Conservation (phyloP, 1,140 invertebrate genomes). For the Drosophila persimilis region DNA sequence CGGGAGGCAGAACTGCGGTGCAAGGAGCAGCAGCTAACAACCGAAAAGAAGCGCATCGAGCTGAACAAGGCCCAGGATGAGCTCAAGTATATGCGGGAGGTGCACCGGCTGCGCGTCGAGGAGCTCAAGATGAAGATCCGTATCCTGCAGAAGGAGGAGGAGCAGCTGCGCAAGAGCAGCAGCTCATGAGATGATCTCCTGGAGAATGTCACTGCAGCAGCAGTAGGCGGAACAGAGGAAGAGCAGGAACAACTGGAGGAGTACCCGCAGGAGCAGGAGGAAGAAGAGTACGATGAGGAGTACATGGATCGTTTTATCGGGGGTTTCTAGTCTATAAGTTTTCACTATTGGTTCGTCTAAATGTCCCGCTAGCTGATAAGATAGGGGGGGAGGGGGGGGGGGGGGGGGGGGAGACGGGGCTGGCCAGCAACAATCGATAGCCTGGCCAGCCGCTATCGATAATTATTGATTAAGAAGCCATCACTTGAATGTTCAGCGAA, state of each 20-base stretch:
- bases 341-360: too few species aligned
- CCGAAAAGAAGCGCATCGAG: constrained; percentile 76
- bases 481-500: too few species aligned
- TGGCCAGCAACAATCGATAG: too few species aligned
- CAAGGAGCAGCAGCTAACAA: constrained; percentile 76
- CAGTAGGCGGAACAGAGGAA: constrained; percentile 17
- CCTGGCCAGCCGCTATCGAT: too few species aligned
- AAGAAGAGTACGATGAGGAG: constrained; percentile 14
- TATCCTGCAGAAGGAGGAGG: constrained; percentile 80
- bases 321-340: too few species aligned
- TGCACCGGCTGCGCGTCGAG: constrained; percentile 75
- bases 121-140: constrained; percentile 81
- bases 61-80: constrained; percentile 76
- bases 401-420: too few species aligned
- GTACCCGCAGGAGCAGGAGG: too few species aligned
- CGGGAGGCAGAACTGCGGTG: constrained; percentile 77
- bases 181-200: constrained; percentile 63
- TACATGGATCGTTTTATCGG: constrained; percentile 32
- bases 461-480: too few species aligned
- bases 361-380: too few species aligned
- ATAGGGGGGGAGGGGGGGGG: too few species aligned
- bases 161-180: constrained; percentile 63
- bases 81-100: constrained; percentile 75
- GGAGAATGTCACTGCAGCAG: constrained; percentile 65
- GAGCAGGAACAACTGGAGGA: constrained; percentile 7